These are phyloP conservation scores for Proctacanthus coquilletti DNA, from an alignment of 1,140 invertebrate genomes.

Conservation along the genomic window DNA sequence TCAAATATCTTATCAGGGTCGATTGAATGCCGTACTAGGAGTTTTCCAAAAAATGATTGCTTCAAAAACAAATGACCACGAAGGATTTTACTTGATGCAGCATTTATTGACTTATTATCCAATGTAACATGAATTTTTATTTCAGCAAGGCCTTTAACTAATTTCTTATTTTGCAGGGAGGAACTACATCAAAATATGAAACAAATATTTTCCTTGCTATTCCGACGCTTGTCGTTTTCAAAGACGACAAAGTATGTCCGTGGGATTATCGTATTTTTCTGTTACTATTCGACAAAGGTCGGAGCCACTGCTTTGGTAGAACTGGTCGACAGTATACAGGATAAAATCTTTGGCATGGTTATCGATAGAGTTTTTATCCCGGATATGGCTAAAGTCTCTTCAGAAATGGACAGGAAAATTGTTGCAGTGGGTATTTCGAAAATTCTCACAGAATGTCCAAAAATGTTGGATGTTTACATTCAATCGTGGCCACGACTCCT, in stretches of 20 bases:
- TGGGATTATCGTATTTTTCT: conserved; percentile 79
- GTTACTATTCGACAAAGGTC: conserved; percentile 66
- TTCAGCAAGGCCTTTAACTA: conserved; percentile 3
- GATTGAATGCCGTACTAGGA: conserved; percentile 70
- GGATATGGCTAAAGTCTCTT: conserved; percentile 76
- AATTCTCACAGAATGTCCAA: conserved; percentile 60
- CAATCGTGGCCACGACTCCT: conserved; percentile 34
- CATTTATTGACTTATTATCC: conserved; percentile 60
- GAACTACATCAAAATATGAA: conserved; percentile 61
- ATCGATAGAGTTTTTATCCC: conserved; percentile 71
- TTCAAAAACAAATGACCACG: conserved; percentile 89
- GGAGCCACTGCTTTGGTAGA: conserved; percentile 54
- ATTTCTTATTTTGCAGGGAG: conserved; percentile 36
- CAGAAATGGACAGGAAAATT: conserved; percentile 70
- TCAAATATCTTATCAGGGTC: conserved; percentile 49
- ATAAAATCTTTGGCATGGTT: conserved; percentile 89
- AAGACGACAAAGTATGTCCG: conserved; percentile 91
- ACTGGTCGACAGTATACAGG: conserved; percentile 74
- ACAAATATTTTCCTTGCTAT: conserved; percentile 80
- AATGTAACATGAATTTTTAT: conserved; percentile 25
- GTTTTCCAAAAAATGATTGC: conserved; percentile 94
- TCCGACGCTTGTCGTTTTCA: conserved; percentile 77
- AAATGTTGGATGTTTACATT: conserved; percentile 16
- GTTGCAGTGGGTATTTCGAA: conserved; percentile 77
- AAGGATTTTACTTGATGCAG: conserved; percentile 86